Conservation (phyloP, 2,113 vertebrate species). For the Reinhardtius hippoglossoides region DNA sequence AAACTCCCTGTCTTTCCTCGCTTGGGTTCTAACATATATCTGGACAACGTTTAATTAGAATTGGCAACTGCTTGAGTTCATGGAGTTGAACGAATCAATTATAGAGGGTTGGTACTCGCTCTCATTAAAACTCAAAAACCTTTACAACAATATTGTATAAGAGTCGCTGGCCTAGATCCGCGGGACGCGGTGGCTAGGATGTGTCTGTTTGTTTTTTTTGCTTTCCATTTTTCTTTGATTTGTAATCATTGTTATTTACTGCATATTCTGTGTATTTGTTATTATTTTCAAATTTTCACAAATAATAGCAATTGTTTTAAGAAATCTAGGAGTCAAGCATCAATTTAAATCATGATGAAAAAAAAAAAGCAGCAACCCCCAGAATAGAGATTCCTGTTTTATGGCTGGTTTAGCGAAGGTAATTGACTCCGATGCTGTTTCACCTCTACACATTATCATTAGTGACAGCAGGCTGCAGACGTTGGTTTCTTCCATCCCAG, state of each 20-base stretch:
- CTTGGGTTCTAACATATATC: too few relatives aligned
- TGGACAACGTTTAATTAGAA: neutral
- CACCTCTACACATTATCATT: constrained; percentile 49
- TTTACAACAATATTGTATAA: neutral
- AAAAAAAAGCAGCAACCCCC: neutral
- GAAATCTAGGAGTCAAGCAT: neutral
- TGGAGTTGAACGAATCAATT: neutral
- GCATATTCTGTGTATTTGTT: neutral
- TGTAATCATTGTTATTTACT: neutral
- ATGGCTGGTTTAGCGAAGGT: constrained; percentile 16
- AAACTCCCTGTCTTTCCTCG: too few relatives aligned
- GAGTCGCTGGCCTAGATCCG: neutral
- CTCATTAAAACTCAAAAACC: neutral
- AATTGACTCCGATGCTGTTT: constrained; percentile 38
- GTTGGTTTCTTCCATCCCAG: constrained; percentile 1
- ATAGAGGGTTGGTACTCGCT: neutral
- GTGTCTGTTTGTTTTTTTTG: neutral
- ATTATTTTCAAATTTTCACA: neutral
- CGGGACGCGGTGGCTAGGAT: neutral
- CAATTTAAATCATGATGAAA: neutral
- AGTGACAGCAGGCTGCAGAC: constrained; percentile 44
- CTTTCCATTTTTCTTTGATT: neutral
- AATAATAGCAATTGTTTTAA: neutral
- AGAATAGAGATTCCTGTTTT: neutral
- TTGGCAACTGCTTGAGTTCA: neutral